A percentile compares a stretch with the other conserved stretches of the same genome.
These are phyloP conservation scores for Cairina moschata DNA, from an alignment of 2,113 vertebrate genomes.

Conservation along the genomic window DNA sequence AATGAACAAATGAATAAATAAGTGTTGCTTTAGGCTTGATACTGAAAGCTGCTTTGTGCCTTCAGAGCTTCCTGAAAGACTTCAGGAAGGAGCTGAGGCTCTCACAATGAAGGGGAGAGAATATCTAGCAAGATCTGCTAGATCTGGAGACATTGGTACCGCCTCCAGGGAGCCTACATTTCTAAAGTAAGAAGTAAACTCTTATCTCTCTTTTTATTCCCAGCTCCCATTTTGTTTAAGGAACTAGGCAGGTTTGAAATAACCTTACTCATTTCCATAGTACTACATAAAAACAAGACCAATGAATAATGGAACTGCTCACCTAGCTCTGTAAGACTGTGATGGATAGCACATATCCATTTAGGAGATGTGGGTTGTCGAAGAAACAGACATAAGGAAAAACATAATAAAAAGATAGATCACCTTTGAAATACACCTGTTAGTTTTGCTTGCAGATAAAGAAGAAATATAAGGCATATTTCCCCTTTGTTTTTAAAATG, in stretches of 20 bases:
- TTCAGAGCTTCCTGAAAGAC: not conserved
- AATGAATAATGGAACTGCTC: constrained; percentile 20
- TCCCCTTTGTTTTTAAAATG: not conserved
- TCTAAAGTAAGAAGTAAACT: not conserved
- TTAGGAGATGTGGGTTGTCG: not conserved
- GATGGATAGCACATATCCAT: not conserved
- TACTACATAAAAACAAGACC: not conserved
- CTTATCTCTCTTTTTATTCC: not conserved
- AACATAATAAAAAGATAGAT: not conserved
- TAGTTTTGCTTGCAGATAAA: constrained; percentile 4
- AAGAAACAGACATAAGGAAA: constrained; percentile 16
- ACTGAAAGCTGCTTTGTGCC: not conserved
- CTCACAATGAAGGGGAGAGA: not conserved
- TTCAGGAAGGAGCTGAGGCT: not conserved
- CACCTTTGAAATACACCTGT: constrained; percentile 19
- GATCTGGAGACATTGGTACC: not conserved
- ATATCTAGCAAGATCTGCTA: not conserved
- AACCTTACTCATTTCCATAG: not conserved
- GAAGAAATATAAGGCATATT: not conserved
- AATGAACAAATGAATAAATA: not conserved
- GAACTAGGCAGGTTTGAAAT: not conserved
- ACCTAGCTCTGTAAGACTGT: not conserved
- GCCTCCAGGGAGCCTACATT: not conserved
- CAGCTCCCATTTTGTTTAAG: not conserved
- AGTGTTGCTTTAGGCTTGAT: not conserved